Conservation (phyloP, 2,888 invertebrate species). For the Diaphora mendica region DNA sequence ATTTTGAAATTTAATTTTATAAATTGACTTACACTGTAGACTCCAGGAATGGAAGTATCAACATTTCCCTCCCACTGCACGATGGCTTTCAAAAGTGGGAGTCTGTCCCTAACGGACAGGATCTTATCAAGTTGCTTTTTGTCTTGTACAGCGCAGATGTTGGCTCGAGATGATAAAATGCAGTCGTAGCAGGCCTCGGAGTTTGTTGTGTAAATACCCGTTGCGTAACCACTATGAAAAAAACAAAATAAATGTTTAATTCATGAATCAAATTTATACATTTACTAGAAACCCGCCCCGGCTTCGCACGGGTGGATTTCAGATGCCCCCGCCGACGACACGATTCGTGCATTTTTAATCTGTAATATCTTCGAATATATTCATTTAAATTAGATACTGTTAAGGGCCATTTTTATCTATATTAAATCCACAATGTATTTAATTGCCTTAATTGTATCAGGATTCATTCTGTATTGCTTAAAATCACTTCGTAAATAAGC, state of each 20-base stretch:
- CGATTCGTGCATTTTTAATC: too few relatives aligned
- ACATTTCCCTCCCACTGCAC: slow-evolving; percentile 88
- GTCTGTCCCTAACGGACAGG: slow-evolving; percentile 88
- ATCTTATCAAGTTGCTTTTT: slow-evolving; percentile 95
- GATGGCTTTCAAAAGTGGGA: slow-evolving; percentile 92
- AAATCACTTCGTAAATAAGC: too few relatives aligned
- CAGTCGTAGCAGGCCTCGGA: slow-evolving; percentile 95
- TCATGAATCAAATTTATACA: background rate
- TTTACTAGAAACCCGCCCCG: too few relatives aligned
- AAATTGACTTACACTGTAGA: slow-evolving; percentile 82
- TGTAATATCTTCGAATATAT: too few relatives aligned
- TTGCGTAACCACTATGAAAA: slow-evolving; percentile 90
- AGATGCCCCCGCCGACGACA: too few relatives aligned
- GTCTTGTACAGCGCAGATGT: slow-evolving; percentile 96
- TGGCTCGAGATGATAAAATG: slow-evolving; percentile 90
- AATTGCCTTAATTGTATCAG: too few relatives aligned
- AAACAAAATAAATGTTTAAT: background rate
- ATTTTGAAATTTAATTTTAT: too few relatives aligned
- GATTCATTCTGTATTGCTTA: too few relatives aligned
- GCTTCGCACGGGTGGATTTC: too few relatives aligned
- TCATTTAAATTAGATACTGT: too few relatives aligned
- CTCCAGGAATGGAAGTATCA: slow-evolving; percentile 72
- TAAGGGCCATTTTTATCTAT: too few relatives aligned
- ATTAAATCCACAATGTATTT: too few relatives aligned
- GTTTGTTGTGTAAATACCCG: slow-evolving; percentile 97